Conservation (phyloP, 92 coral and sea anemone genomes). For the Heliopora coerulea region DNA sequence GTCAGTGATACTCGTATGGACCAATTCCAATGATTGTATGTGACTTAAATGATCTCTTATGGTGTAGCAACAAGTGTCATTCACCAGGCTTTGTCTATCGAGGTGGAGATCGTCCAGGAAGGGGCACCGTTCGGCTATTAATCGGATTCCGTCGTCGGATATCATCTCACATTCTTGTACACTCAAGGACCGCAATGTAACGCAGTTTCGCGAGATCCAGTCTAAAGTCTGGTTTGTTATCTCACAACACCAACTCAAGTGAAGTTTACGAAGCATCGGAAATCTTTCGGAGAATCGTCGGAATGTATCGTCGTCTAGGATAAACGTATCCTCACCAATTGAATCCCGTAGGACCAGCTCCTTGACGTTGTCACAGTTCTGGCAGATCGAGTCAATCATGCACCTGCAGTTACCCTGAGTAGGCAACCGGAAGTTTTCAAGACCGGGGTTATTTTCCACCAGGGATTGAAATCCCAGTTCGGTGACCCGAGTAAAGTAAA, state of each 20-base stretch:
- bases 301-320: conserved; percentile 63
- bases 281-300: conserved; percentile 61
- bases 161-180: conserved; percentile 83
- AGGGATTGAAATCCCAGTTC: conserved; percentile 64
- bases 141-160: conserved; percentile 73
- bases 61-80: conserved; percentile 52
- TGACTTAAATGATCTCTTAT: conserved; percentile 51
- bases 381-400: conserved; percentile 21
- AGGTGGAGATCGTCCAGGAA: conserved; percentile 57
- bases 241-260: conserved; percentile 83
- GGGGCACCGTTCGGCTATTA: conserved; percentile 59
- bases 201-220: conserved; percentile 59
- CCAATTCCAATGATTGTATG: conserved; percentile 51
- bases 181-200: conserved; percentile 51
- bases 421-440: conserved; percentile 59
- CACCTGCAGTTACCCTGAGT: conserved; percentile 57
- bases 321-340: conserved; percentile 64
- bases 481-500: conserved; percentile 65
- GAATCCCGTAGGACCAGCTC: conserved; percentile 74
- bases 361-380: conserved; percentile 46
- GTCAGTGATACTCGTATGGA: conserved; percentile 77
- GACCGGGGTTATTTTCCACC: conserved; percentile 56
- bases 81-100: conserved; percentile 63
- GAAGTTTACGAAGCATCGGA: conserved; percentile 56
- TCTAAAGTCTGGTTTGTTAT: conserved; percentile 72